Percentiles rank a stretch among this genome's conserved stretches.
Conservation (phyloP, 2,888 invertebrate species). For the Protodeltote pygarga region DNA sequence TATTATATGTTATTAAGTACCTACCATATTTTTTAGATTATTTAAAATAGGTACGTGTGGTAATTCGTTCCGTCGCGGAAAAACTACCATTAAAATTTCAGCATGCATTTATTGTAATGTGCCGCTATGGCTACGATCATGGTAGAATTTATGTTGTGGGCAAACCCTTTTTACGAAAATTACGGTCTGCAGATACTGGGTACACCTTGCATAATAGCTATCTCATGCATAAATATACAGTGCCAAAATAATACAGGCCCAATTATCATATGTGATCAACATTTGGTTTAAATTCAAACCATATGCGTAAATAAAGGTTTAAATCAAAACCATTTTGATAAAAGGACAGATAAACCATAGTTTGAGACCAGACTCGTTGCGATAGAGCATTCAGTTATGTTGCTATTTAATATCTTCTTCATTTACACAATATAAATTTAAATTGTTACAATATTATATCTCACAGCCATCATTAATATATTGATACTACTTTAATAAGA, state of each 20-base stretch:
- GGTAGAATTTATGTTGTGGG: too few species aligned
- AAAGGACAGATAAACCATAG: slow-evolving; percentile 43
- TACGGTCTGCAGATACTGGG: slow-evolving; percentile 8
- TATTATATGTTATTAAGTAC: too few species aligned
- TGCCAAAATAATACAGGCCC: slow-evolving; percentile 46
- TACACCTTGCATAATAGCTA: slow-evolving; percentile 31
- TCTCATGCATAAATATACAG: slow-evolving; percentile 47
- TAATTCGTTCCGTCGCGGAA: too few species aligned
- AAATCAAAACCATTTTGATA: slow-evolving; percentile 39
- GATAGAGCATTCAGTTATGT: slow-evolving; percentile 68
- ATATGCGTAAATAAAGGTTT: slow-evolving; percentile 23
- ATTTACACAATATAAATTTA: slow-evolving; percentile 86
- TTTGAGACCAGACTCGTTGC: slow-evolving; percentile 63
- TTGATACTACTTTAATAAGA: slow-evolving; percentile 86
- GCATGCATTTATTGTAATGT: too few species aligned
- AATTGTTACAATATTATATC: slow-evolving; percentile 85
- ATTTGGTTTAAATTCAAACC: slow-evolving; percentile 32
- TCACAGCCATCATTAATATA: slow-evolving; percentile 87
- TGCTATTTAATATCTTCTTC: slow-evolving; percentile 73
- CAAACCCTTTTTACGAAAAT: too few species aligned
- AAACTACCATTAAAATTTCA: too few species aligned
- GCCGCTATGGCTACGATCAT: too few species aligned
- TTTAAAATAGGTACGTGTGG: too few species aligned
- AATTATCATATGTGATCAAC: slow-evolving; percentile 31
- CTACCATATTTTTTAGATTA: too few species aligned